Base-by-base conservation (phyloP, 2,888 invertebrate genomes). In the Andrena trimmerana region DNA sequence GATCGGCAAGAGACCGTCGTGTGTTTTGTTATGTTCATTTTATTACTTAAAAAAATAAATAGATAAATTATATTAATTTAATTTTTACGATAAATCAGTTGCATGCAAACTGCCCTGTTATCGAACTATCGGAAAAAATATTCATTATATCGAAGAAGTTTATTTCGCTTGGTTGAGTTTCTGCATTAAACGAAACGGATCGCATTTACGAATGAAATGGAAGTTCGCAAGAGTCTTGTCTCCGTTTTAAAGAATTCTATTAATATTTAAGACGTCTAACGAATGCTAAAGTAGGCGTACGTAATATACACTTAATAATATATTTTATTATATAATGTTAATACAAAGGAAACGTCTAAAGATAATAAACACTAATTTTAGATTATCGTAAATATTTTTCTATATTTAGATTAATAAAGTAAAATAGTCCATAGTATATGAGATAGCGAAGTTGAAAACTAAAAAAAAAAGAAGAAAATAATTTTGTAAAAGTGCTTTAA, bases 331-430 rank as follows among this genome's bases (percentile, higher is more conserved):
- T n/a, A 24, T 42, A 75, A 36, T 20, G 52, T 77, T 70, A 24
- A 52, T 7, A 50, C 50, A 42, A 42, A 42, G n/a, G 3, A 27
- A 33, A 65, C 13, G 16, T 54, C 5, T 71, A 59, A n/a, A 71
- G 52, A 59, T 29, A 36, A 48, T 24, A 20, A 60, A 10, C 65
- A 59, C 36, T 79, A 77, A 65, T 70, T 42, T 70, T 70, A 31
- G 69, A 79, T 42, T 33, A 13, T 27, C 50, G n/a, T 50, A 59
- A 50, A 59, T 79, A 79, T 79, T 79, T 79, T 79, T 79, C 5
- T 77, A 79, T 57, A 36, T 57, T 69, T 57, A 76, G 63, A 50
- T 36, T 63, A 69, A 54, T 27, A 24, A 57, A 68, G 27, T 48
- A 31, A 50, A 65, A 75, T 75, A 78, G 33, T 33, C 27, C 5